Evolutionary conservation across 2,797 vertebrate species (phyloP).

Genomic region (Phalloptychus januarius): DNA sequence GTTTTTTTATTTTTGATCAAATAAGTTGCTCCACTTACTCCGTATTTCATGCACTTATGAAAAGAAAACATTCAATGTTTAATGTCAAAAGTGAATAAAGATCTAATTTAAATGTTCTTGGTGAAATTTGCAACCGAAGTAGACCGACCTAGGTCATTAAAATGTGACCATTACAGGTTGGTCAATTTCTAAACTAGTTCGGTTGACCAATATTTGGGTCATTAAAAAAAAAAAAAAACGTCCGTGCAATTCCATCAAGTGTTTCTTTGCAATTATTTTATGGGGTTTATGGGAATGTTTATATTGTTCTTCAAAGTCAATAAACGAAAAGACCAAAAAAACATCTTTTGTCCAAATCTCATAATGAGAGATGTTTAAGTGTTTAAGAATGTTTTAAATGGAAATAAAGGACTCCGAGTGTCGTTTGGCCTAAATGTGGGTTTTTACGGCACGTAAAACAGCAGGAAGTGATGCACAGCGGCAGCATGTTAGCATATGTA

Average conservation of each 20-base stretch:
- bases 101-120: not conserved
- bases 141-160: not conserved
- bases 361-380: not conserved
- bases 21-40: not conserved
- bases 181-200: not conserved
- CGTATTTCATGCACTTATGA: not conserved
- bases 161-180: not conserved
- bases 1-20: not conserved
- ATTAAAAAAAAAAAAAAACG: not conserved
- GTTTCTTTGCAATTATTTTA: not conserved
- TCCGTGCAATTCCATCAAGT: not conserved
- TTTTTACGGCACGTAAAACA: constrained; percentile 1
- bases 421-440: not conserved
- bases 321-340: not conserved
- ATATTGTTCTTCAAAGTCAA: not conserved
- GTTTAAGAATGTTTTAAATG: not conserved
- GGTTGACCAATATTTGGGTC: not conserved
- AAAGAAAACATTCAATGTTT: not conserved
- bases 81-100: not conserved
- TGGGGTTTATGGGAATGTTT: not conserved
- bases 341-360: too few species aligned
- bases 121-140: not conserved
- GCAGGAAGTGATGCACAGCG: not conserved
- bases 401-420: not conserved
- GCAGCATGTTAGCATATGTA: not conserved